A percentile compares a stretch with the other conserved stretches of the same genome.
These are phyloP conservation scores for Blennius ocellaris DNA, from an alignment of 2,113 vertebrate genomes.

Conservation along the genomic window DNA sequence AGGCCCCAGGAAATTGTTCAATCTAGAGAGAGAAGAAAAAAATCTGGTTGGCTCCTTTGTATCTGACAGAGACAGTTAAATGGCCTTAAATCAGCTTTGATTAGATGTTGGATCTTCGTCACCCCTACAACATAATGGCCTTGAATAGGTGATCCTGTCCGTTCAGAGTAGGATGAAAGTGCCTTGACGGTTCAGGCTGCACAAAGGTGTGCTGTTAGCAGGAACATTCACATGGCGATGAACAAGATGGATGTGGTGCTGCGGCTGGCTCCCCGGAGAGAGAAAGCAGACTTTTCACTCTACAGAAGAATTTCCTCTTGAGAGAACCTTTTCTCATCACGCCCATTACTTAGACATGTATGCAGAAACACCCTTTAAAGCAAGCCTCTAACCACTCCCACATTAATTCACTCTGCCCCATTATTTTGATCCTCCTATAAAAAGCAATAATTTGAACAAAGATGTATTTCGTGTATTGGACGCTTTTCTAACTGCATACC, in stretches of 20 bases:
- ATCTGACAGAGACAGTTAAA: slow-evolving; percentile 71
- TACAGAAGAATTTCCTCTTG: slow-evolving; percentile 42
- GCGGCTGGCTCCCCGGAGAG: slow-evolving; percentile 31
- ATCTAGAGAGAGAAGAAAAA: slow-evolving; percentile 36
- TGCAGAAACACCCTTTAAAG: slow-evolving; percentile 28
- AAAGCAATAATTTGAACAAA: slow-evolving; percentile 25
- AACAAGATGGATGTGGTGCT: slow-evolving; percentile 61
- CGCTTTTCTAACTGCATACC: slow-evolving; percentile 66
- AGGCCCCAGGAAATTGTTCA: slow-evolving; percentile 60
- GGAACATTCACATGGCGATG: slow-evolving; percentile 56
- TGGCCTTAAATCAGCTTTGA: slow-evolving; percentile 77
- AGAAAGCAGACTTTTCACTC: slow-evolving; percentile 21
- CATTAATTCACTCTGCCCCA: not conserved
- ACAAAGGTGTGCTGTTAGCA: slow-evolving; percentile 67
- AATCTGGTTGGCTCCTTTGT: slow-evolving; percentile 59
- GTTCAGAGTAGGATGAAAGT: slow-evolving; percentile 69
- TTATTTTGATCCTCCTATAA: slow-evolving; percentile 45
- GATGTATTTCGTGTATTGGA: slow-evolving; percentile 42
- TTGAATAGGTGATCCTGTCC: slow-evolving; percentile 63
- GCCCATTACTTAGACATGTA: slow-evolving; percentile 44
- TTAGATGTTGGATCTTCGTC: slow-evolving; percentile 80
- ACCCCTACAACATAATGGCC: slow-evolving; percentile 70
- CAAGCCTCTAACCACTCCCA: slow-evolving; percentile 17
- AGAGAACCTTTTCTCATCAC: slow-evolving; percentile 44
- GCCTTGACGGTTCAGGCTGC: slow-evolving; percentile 50